These are phyloP conservation scores for Hirtodrosophila trivittata DNA, from an alignment of 2,888 invertebrate genomes.

Conservation along the genomic window DNA sequence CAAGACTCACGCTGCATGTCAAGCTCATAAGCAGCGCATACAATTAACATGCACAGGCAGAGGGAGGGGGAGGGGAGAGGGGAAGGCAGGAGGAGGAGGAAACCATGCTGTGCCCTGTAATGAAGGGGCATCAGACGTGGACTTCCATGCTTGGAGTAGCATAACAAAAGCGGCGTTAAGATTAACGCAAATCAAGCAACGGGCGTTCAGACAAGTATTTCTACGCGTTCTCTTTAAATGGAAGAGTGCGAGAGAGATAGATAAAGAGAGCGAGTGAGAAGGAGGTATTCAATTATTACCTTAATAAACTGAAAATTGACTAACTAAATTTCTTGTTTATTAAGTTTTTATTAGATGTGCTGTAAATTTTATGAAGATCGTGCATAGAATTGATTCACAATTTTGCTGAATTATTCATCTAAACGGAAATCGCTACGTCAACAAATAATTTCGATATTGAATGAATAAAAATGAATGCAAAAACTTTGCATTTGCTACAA, in stretches of 20 bases:
- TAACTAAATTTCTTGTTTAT: too few relatives aligned
- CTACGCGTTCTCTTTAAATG: constrained; percentile 36
- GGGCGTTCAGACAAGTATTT: constrained; percentile 40
- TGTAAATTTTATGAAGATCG: too few relatives aligned
- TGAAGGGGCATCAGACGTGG: constrained; percentile 38
- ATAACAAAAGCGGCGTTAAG: constrained; percentile 55
- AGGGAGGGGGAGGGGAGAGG: not conserved
- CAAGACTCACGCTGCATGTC: constrained; percentile 63
- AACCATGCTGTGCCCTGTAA: constrained; percentile 59
- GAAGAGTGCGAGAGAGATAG: constrained; percentile 32
- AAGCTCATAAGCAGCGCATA: constrained; percentile 65
- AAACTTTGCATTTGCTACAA: too few relatives aligned
- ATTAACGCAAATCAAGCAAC: constrained; percentile 63
- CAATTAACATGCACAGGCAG: constrained; percentile 50
- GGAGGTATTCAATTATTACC: too few relatives aligned
- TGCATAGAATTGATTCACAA: too few relatives aligned
- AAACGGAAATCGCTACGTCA: constrained; percentile 7
- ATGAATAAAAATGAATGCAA: too few relatives aligned
- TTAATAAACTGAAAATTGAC: not conserved
- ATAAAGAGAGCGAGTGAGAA: too few relatives aligned
- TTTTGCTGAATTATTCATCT: too few relatives aligned
- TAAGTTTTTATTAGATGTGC: too few relatives aligned
- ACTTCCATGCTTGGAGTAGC: constrained; percentile 37
- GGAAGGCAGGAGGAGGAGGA: constrained; percentile 5
- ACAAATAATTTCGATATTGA: not conserved